Percentiles rank a stretch among this genome's conserved stretches.
phyloP scores from a whole-genome alignment of 2,888 invertebrate genomes.

The Ashinkailepas kermadecensis region DNA sequence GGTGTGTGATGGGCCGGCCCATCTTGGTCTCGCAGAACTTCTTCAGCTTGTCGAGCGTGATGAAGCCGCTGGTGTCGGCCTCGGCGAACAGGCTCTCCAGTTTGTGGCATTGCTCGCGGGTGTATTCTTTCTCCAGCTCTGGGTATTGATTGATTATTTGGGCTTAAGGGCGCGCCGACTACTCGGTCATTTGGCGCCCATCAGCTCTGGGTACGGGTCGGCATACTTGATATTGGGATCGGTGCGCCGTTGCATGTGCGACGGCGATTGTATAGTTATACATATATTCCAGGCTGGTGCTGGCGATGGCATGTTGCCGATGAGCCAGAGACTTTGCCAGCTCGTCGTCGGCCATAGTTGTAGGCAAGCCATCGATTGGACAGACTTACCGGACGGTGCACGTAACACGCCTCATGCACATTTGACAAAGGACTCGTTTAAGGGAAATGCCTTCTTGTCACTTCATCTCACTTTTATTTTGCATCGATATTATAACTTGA shows the following conservation, averaged over 20 bases:
- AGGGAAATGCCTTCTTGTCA: no score
- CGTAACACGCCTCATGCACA: no score
- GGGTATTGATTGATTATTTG: no score
- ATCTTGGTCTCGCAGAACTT: slow-evolving; percentile 15
- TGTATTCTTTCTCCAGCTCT: slow-evolving; percentile 3
- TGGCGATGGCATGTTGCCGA: neutral
- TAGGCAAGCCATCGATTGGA: neutral
- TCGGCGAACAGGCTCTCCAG: slow-evolving; percentile 4
- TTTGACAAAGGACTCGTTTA: no score
- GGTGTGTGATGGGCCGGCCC: slow-evolving; percentile 13
- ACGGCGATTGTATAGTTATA: no score
- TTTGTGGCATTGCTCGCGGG: neutral
- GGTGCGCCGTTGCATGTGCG: neutral
- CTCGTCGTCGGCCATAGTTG: neutral
- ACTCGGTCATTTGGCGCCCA: no score
- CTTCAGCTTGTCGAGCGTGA: slow-evolving; percentile 10
- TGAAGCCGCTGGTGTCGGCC: neutral
- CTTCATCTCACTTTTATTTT: neutral
- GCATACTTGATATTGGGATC: neutral
- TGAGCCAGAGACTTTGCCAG: neutral
- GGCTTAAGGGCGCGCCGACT: no score
- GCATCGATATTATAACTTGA: no score
- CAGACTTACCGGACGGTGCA: no score
- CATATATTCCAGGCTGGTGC: neutral
- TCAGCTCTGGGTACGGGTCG: neutral